Evolutionary conservation across 1,140 invertebrate species (phyloP), one percentile per base, ranked within the genome.

Genomic region (Eupeodes corollae): DNA sequence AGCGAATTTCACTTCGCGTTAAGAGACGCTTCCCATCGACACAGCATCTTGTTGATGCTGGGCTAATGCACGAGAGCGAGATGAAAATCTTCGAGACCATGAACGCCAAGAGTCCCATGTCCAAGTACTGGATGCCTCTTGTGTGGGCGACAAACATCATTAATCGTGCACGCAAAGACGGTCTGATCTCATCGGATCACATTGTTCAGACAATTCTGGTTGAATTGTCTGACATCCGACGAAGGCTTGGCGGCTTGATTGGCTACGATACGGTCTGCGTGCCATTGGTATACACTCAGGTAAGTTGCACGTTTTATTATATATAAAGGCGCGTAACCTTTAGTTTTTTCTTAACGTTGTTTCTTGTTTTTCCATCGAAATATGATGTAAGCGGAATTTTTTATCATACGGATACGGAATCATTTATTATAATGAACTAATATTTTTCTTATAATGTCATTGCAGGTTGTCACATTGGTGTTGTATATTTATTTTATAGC

Each of bases 281-380:
- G 50, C 95, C 95, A 37, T 78, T 98, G 21, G 93, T 98, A 47
- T 98, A 98, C 69, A 98, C 93, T 45, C 93, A 98, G 86, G 94
- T 93, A 63, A 73, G 70, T 53, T 32, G 1, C 12, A 21, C 2
- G 46, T 44, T 33, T 18, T 18, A 3, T 12, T 41, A 6, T 14
- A 5, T 37, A 37, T 11, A 37, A 3, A 5, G 35, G 19, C 19
- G 16, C 13, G 21, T 21, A 19, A 33, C 34, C 14, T 59, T 40
- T 57, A n/a, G 59, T 65, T 32, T 50, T 40, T 47, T 33, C 12
- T 14, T 44, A 44, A 15, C 16, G 14, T 13, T 31, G 10, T 42
- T 21, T 31, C 41, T 11, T 2, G 18, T 6, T 33, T 31, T 32
- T 41, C 15, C 21, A 50, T 5, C 38, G 26, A 21, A 21, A 26